Conservation (phyloP, 2,797 vertebrate genomes). For the Rousettus madagascariensis region DNA sequence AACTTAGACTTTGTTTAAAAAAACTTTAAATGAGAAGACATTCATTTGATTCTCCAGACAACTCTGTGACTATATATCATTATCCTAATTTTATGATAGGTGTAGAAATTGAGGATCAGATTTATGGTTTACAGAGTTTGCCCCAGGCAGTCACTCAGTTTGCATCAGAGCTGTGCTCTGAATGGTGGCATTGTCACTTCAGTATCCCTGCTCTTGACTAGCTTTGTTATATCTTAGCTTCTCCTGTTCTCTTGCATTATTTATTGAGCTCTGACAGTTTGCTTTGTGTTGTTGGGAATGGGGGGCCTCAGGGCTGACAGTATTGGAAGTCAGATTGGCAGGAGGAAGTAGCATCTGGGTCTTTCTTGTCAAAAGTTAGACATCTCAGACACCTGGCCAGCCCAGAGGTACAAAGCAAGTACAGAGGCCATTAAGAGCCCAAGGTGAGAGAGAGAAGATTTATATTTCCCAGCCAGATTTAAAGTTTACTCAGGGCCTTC, state of each 20-base stretch:
- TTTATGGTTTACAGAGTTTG: background rate
- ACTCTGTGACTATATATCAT: background rate
- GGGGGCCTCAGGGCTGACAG: slow-evolving; percentile 16
- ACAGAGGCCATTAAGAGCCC: background rate
- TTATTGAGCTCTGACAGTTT: slow-evolving; percentile 46
- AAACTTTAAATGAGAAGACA: background rate
- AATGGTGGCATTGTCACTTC: background rate
- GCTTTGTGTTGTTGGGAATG: background rate
- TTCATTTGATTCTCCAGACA: background rate
- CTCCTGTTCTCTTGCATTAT: background rate
- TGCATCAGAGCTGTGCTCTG: background rate
- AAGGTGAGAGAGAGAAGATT: background rate
- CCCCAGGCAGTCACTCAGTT: background rate
- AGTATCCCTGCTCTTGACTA: background rate
- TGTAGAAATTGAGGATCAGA: background rate
- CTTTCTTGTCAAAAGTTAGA: slow-evolving; percentile 26
- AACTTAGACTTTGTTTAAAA: background rate
- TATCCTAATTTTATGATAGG: background rate
- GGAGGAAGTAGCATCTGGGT: slow-evolving; percentile 22
- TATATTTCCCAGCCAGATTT: background rate
- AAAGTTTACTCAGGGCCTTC: background rate
- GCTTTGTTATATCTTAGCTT: background rate
- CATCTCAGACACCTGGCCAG: background rate
- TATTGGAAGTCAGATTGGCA: slow-evolving; percentile 34
- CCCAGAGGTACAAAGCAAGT: background rate